Base-by-base conservation (phyloP, 2,797 vertebrate genomes). In the Delichon dasypus region DNA sequence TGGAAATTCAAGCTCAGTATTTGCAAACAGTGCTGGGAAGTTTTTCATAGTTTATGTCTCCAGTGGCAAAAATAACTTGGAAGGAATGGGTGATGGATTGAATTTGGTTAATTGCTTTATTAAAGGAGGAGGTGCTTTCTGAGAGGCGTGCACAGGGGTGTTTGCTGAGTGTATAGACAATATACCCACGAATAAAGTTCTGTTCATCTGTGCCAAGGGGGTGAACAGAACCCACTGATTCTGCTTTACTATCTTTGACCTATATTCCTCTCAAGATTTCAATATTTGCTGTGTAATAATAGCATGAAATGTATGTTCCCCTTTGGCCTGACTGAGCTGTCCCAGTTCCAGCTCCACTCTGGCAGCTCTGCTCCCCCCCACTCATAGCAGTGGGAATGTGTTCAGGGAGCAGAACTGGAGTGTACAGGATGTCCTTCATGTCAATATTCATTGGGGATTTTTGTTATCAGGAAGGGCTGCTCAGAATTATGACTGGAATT, bases 61-160 rank as follows among this genome's bases (percentile, higher is more conserved):
- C 95, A 82, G 89, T 94, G 55, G 50, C 95, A 93, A 76, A 92
- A 90, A 93, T 89, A 92, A 96, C 93, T 96, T 96, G 95, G 94
- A 91, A 96, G 82, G 74, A 80, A 84, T 25, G 66, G 88, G 58
- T 87, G 88, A 72, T 87, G 55, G 61, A 62, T 93, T 97, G 95
- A 83, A 92, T 91, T 95, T 96, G 84, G 96, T 96, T 90, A 89
- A 86, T 92, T 92, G 36, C 68, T 97, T 93, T 92, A 74, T 89
- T 91, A 72, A 94, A 91, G 79, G 42, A 94, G 53, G 72, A 60
- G 65, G 45, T 94, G 68, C 75, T 95, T 93, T 94, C 89, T 58
- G 96, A 74, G 91, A 88, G 76, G 62, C 19, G 11, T 48, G 30
- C 67, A 62, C 22, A 80, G 53, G 7, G 9, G 34, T 38, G 34